Evolutionary conservation across 2,888 invertebrate genomes (phyloP), one percentile per base, ranked within the genome.

Genomic region (Lasius fuliginosus): DNA sequence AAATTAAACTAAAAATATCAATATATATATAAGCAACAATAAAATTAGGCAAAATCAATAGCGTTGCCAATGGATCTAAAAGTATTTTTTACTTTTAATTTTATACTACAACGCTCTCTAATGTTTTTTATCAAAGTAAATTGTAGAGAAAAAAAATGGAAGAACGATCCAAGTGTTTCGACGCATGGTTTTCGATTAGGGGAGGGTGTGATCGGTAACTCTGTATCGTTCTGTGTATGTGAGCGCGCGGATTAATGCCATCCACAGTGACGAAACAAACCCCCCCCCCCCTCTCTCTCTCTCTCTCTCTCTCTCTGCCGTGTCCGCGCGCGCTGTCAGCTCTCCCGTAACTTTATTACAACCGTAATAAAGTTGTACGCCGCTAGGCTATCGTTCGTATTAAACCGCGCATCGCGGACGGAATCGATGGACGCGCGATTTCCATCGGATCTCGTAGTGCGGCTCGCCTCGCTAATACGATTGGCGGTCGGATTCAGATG

Each of bases 371-470:
- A 81, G 79, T 81, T 81, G 79, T 81, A 27, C 73, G 79, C 79
- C 79, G 73, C 73, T 73, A 81, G 79, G 73, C 79, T 81, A 81
- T 81, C 79, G 79, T 81, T 60, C 79, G 79, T 81, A 81, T 81
- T 81, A 81, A 81, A 81, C 79, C 73, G 79, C 46, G 79, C 79
- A 71, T 81, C 79, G 73, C 79, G 79, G 8, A 73, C 73, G 60
- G 60, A 81, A 81, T 81, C 79, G 79, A 81, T 81, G 73, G 73
- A 8, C 79, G 79, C 46, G 79, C 79, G 79, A 71, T 79, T 79
- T 79, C 71, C 79, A 79, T 79, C 58, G 79, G 79, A 23, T 79
- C 71, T 79, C 79, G 71, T 15, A 71, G 79, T 71, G 58, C 71
- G 71, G 79, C 58, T 71, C 79, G 60, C 65, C 60, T 60, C 79